Percentiles rank a stretch among this genome's conserved stretches.
Evolutionary conservation across 2,888 invertebrate genomes (phyloP).

Genomic region (Trichopoda pennipes): DNA sequence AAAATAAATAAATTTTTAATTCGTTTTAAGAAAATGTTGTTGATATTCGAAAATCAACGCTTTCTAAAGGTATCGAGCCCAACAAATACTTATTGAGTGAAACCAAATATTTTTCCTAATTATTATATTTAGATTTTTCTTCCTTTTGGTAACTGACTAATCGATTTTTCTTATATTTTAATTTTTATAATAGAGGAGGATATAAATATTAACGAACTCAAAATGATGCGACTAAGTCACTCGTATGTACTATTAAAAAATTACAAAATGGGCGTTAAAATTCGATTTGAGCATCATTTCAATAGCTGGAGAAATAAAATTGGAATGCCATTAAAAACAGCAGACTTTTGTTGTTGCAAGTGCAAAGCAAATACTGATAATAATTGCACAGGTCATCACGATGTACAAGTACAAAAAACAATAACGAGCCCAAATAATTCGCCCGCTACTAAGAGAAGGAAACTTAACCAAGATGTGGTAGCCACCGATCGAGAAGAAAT

Average conservation of each 20-base stretch:
- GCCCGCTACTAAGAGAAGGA: background rate
- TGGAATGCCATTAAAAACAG: conserved; percentile 71
- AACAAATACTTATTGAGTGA: background rate
- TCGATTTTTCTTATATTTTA: background rate
- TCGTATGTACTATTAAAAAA: conserved; percentile 72
- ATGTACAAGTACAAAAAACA: background rate
- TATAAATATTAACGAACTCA: conserved; percentile 74
- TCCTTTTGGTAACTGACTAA: too few species aligned
- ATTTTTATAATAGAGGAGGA: conserved; percentile 73
- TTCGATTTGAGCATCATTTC: conserved; percentile 77
- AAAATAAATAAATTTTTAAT: too few species aligned
- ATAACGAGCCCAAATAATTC: background rate
- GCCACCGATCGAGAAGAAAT: background rate
- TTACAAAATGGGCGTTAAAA: conserved; percentile 74
- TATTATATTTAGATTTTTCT: background rate
- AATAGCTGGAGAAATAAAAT: conserved; percentile 75
- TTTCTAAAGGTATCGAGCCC: too few species aligned
- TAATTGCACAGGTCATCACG: background rate
- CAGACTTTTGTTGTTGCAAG: background rate
- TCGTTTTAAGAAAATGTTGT: too few species aligned
- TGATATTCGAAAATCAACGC: too few species aligned
- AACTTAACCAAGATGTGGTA: background rate
- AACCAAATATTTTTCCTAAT: background rate
- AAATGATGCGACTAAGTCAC: conserved; percentile 75
- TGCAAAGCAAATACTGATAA: background rate